Evolutionary conservation across 2,888 invertebrate genomes (phyloP).

Genomic region (Parapristionchus giblindavisi): DNA sequence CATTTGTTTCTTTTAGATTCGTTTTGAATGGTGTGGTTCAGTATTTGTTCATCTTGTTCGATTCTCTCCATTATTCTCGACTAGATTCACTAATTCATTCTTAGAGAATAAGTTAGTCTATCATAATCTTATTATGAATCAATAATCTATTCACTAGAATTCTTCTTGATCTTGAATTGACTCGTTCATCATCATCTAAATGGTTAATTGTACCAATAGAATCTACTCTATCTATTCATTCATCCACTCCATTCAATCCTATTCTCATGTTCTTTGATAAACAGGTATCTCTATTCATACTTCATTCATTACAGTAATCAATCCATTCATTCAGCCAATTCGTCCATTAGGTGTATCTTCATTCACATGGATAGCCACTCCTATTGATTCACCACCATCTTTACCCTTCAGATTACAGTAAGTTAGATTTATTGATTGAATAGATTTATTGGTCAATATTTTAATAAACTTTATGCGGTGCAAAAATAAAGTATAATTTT

Average conservation of each 20-base stretch:
- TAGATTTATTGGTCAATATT: background rate
- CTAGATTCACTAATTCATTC: constrained; percentile 55
- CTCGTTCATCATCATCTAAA: constrained; percentile 47
- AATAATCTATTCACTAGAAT: constrained; percentile 49
- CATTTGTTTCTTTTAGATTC: constrained; percentile 46
- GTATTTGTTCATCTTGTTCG: constrained; percentile 49
- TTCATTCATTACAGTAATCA: background rate
- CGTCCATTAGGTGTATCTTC: constrained; percentile 39
- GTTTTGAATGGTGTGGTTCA: constrained; percentile 59
- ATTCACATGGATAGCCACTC: constrained; percentile 38
- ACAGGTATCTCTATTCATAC: constrained; percentile 19
- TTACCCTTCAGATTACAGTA: constrained; percentile 22
- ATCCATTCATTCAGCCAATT: constrained; percentile 25
- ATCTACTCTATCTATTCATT: constrained; percentile 39
- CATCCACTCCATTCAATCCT: background rate
- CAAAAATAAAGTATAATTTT: background rate
- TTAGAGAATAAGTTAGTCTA: constrained; percentile 53
- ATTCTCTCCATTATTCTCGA: constrained; percentile 55
- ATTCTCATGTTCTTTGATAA: constrained; percentile 21
- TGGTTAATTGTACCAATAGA: constrained; percentile 48
- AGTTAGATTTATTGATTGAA: background rate
- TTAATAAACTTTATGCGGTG: background rate
- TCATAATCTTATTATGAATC: background rate
- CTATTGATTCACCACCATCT: constrained; percentile 33
- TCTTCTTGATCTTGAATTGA: constrained; percentile 61